These are phyloP conservation scores for Ursus arctos DNA, from an alignment of 2,113 vertebrate species.

Conservation along the genomic window DNA sequence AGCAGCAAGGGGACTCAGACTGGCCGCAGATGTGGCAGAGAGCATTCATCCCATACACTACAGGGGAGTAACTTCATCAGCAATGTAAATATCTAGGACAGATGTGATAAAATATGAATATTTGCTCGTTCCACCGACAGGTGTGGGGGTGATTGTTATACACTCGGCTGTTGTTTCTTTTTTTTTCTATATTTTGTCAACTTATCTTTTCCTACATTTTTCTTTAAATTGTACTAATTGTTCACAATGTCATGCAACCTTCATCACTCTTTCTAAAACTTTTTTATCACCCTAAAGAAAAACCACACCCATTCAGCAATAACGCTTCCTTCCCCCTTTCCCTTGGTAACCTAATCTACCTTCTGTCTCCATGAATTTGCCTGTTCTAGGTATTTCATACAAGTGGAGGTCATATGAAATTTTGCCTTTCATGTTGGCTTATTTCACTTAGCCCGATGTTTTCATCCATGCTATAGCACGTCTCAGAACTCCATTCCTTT, in stretches of 20 bases:
- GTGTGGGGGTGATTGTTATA: background rate
- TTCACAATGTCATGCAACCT: background rate
- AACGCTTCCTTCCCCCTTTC: background rate
- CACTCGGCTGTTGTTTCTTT: background rate
- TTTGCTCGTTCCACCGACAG: background rate
- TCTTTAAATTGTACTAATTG: background rate
- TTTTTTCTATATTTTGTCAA: background rate
- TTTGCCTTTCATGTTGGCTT: background rate
- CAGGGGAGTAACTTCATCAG: background rate
- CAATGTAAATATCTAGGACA: background rate
- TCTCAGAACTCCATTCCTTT: background rate
- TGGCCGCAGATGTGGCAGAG: no score
- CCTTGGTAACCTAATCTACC: background rate
- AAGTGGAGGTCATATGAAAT: background rate
- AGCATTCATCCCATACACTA: background rate
- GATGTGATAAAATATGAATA: background rate
- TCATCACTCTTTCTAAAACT: background rate
- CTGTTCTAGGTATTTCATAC: background rate
- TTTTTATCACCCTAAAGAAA: background rate
- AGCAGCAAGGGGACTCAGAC: background rate
- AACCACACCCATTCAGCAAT: background rate
- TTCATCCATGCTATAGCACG: background rate
- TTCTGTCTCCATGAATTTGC: background rate
- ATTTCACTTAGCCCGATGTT: background rate
- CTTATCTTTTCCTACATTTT: background rate